Evolutionary conservation across 2,888 invertebrate species (phyloP).

Genomic region (Erpobdella octoculata): DNA sequence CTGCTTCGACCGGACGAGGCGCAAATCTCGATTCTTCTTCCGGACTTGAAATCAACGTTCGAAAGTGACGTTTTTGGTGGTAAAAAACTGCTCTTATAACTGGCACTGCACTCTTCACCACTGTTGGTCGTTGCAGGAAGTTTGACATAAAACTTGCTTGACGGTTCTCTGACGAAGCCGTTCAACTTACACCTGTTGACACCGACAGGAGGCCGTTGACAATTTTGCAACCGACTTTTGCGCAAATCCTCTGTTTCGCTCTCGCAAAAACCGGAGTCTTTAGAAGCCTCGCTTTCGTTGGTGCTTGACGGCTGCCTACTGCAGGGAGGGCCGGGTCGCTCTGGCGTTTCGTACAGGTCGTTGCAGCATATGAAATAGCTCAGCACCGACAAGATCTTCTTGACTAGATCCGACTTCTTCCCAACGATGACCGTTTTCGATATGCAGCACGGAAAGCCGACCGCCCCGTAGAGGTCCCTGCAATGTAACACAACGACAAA

Average conservation of each 20-base stretch:
- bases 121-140: too few species aligned
- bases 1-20: too few species aligned
- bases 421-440: conserved; percentile 69
- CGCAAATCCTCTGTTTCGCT: background rate
- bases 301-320: background rate
- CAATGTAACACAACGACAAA: conserved; percentile 32
- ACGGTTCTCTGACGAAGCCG: too few species aligned
- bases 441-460: conserved; percentile 69
- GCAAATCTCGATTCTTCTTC: too few species aligned
- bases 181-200: too few species aligned
- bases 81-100: too few species aligned
- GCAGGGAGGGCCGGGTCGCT: background rate
- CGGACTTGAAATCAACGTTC: too few species aligned
- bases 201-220: too few species aligned
- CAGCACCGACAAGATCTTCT: conserved; percentile 67
- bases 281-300: background rate
- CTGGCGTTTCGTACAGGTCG: conserved; percentile 48
- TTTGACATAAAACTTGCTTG: too few species aligned
- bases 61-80: too few species aligned
- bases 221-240: too few species aligned
- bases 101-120: too few species aligned
- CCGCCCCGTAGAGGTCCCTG: conserved; percentile 72
- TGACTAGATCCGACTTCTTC: conserved; percentile 61
- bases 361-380: conserved; percentile 81
- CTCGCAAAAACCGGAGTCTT: conserved; percentile 7